Evolutionary conservation across 2,113 vertebrate genomes (phyloP).

Genomic region (Ranitomeya imitator): DNA sequence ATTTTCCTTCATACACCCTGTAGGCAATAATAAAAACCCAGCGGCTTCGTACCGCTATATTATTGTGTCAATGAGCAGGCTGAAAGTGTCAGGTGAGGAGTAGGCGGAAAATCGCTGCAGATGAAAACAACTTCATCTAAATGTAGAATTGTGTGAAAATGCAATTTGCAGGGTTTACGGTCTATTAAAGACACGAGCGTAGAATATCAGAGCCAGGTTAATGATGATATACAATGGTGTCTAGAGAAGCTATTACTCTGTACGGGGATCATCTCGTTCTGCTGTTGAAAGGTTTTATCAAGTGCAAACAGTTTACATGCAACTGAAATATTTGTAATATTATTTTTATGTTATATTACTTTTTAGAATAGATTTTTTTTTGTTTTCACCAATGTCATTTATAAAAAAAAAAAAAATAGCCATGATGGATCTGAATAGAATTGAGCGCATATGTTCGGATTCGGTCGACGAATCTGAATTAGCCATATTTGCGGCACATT

Average conservation of each 20-base stretch:
- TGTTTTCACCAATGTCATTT: no score
- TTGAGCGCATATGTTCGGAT: no score
- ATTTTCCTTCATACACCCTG: neutral
- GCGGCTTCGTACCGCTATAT: neutral
- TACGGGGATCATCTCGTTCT: neutral
- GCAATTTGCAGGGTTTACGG: neutral
- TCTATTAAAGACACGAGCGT: neutral
- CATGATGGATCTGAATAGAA: no score
- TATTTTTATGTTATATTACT: neutral
- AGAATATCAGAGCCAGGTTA: neutral
- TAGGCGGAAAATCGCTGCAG: conserved; percentile 11
- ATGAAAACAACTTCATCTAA: conserved; percentile 4
- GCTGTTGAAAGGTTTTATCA: neutral
- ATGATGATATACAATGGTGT: neutral
- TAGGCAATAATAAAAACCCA: conserved; percentile 17
- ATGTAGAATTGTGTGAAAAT: conserved; percentile 8
- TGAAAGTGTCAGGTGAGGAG: neutral
- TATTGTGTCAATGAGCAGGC: neutral
- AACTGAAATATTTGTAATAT: neutral
- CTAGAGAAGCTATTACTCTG: neutral
- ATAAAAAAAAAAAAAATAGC: no score
- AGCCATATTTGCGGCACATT: no score
- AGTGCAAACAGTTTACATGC: neutral
- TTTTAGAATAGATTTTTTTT: neutral
- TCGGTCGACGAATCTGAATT: no score